Evolutionary conservation across 2,113 vertebrate genomes (phyloP).

Genomic region (Regulus satrapa): DNA sequence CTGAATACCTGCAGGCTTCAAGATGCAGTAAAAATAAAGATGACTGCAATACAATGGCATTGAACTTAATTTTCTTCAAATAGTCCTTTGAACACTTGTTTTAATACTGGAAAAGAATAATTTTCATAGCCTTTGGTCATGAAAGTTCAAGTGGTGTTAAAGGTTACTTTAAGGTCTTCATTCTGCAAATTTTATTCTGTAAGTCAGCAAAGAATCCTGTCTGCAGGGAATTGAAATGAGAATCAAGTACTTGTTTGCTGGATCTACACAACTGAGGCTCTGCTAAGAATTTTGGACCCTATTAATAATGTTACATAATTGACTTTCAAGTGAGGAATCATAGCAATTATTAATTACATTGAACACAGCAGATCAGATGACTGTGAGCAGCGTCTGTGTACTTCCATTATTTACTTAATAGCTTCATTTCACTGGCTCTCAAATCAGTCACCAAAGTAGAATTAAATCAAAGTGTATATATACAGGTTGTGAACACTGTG

Average conservation of each 20-base stretch:
- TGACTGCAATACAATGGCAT: not conserved
- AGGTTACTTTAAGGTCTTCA: slow-evolving; percentile 12
- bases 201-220: not conserved
- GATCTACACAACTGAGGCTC: not conserved
- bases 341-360: slow-evolving; percentile 2
- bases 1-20: not conserved
- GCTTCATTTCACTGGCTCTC: not conserved
- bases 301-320: not conserved
- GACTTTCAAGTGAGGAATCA: not conserved
- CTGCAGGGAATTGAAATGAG: not conserved
- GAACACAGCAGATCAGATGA: not conserved
- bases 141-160: not conserved
- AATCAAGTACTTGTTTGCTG: not conserved
- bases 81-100: not conserved
- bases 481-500: not conserved
- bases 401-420: slow-evolving; percentile 2
- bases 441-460: not conserved
- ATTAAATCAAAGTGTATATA: not conserved
- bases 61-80: slow-evolving; percentile 23
- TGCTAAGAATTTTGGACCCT: not conserved
- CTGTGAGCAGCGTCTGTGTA: not conserved
- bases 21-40: slow-evolving; percentile 4
- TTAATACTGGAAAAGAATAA: not conserved
- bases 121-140: not conserved
- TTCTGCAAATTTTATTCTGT: not conserved